phyloP scores from a whole-genome alignment of 2,888 invertebrate species.

The Dryadula phaetusa region DNA sequence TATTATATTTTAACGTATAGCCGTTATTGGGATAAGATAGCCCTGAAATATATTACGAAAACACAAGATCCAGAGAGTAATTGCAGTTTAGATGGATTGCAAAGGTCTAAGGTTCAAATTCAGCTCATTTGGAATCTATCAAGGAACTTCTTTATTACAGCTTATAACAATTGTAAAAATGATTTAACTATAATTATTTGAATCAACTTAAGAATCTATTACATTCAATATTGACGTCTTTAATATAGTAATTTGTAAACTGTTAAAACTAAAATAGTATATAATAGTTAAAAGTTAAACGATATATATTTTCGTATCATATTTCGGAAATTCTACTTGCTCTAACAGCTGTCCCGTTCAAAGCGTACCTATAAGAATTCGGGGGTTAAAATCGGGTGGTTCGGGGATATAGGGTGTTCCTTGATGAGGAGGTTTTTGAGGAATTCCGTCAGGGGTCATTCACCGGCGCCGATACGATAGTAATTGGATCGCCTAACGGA shows the following conservation, averaged over 20 bases:
- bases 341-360: slow-evolving; percentile 33
- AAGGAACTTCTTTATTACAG: too few species aligned
- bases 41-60: too few species aligned
- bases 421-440: slow-evolving; percentile 84
- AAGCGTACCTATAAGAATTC: slow-evolving; percentile 68
- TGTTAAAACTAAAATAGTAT: too few species aligned
- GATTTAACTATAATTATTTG: neutral
- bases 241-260: too few species aligned
- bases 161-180: too few species aligned
- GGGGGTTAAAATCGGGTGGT: slow-evolving; percentile 77
- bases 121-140: too few species aligned
- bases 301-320: neutral
- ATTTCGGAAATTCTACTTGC: slow-evolving; percentile 16
- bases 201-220: too few species aligned
- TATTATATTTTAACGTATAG: neutral
- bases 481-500: slow-evolving; percentile 67
- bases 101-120: too few species aligned
- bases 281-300: too few species aligned
- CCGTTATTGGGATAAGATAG: neutral
- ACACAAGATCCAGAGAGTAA: neutral
- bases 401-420: slow-evolving; percentile 71
- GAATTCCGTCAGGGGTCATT: slow-evolving; percentile 78
- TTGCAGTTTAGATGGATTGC: neutral
- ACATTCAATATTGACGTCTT: too few species aligned
- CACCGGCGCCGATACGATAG: slow-evolving; percentile 79